Conservation (phyloP, 35 echinoderm and acorn worm genomes). For the Heliocidaris tuberculata region DNA sequence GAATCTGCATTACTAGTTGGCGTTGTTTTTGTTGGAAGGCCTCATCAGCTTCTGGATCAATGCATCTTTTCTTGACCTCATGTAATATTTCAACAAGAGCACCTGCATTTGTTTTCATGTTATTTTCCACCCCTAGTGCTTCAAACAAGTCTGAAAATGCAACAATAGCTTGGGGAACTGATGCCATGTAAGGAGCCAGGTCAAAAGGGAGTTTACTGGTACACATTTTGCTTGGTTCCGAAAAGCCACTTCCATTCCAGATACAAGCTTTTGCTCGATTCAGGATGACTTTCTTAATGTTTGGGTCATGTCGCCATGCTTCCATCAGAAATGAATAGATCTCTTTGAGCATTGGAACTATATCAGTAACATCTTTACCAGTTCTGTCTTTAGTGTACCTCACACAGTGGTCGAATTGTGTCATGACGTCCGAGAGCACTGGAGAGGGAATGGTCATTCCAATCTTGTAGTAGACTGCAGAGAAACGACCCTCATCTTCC, state of each 20-base stretch:
- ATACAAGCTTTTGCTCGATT: background rate
- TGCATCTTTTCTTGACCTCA: background rate
- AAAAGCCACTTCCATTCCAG: constrained; percentile 39
- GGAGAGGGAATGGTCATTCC: background rate
- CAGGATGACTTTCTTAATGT: background rate
- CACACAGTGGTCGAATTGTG: background rate
- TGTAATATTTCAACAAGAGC: background rate
- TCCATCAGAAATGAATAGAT: background rate
- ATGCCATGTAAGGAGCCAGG: background rate
- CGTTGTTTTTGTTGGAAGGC: background rate
- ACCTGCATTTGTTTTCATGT: background rate
- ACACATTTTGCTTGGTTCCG: constrained; percentile 17
- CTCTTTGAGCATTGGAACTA: background rate
- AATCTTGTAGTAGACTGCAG: background rate
- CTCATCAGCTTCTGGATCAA: background rate
- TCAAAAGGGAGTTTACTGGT: background rate
- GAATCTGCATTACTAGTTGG: constrained; percentile 37
- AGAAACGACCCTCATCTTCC: background rate
- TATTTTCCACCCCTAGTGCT: background rate
- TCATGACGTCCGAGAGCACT: background rate
- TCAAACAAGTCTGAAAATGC: background rate
- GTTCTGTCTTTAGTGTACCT: background rate
- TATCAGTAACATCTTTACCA: background rate
- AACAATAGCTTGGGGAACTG: background rate
- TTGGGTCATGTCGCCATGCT: background rate